Base-by-base conservation (phyloP, 2,888 invertebrate genomes). In the Cerceris ruficornis region DNA sequence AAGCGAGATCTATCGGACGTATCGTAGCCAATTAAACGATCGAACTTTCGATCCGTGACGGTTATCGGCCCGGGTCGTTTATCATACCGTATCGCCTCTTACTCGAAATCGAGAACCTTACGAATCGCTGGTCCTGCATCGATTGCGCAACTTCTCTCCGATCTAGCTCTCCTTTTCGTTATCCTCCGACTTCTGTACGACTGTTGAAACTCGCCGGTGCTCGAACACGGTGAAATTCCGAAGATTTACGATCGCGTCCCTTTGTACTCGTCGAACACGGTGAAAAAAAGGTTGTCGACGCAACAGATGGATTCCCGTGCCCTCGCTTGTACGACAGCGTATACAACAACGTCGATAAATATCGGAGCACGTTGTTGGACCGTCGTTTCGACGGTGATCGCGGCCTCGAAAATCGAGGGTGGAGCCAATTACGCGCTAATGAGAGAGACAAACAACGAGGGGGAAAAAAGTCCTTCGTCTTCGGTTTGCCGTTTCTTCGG, bases 1-100 rank as follows among this genome's bases (percentile, higher is more conserved):
- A 13, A 9, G 43, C 49, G 74, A 55, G 66, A 84, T 84, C 84
- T 77, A 82, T 82, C 72, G 14, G 60, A 80, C 73, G 60, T 77
- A 75, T 75, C 65, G 84, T 49, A 62, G 80, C 69, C 82, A 84
- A 84, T 84, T 84, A 84, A 84, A 69, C 84, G 79, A 57, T 49
- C 43, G 59, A 68, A 59, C 65, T 58, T 58, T 74, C 80, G 84
- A 80, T 80, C 75, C 80, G 75, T 82, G 79, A 84, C 81, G 84
- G 79, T 61, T 84, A 83, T 83, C 83, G 82, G 7, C 14, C 83
- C 72, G 68, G 77, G 72, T 72, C 70, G 77, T 77, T 65, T 67
- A 28, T 75, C 71, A 82, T 82, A 50, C 65, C 55, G 55, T 65
- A 28, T 57, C 43, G 43, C 59, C 58, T 66, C 74, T 77, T 50